Evolutionary conservation across 1,140 invertebrate genomes (phyloP).

Genomic region (Leptopilina clavipes): DNA sequence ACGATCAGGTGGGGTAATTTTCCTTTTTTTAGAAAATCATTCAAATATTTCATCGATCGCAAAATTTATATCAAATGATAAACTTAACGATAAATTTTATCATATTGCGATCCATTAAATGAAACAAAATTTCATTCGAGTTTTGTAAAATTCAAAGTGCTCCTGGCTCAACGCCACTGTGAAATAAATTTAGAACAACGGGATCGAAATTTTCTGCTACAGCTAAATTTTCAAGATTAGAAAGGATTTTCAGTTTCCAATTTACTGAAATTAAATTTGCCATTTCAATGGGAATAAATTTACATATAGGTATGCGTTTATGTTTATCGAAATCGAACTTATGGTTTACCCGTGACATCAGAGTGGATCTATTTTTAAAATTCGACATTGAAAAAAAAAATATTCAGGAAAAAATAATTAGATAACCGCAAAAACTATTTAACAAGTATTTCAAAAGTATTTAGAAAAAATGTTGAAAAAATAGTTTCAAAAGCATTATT

Average conservation of each 20-base stretch:
- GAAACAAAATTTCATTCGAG: constrained; percentile 31
- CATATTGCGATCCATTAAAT: constrained; percentile 53
- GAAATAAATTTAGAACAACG: constrained; percentile 21
- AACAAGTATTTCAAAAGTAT: not conserved
- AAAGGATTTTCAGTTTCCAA: not conserved
- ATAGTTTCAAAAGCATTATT: no score
- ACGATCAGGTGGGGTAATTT: no score
- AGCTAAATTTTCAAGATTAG: constrained; percentile 12
- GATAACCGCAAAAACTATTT: no score
- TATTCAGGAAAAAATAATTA: no score
- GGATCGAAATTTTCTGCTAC: not conserved
- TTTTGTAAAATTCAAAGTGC: constrained; percentile 2
- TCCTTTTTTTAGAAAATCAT: not conserved
- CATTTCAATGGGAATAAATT: constrained; percentile 3
- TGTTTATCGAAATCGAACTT: constrained; percentile 1
- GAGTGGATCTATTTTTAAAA: not conserved
- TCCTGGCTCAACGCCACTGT: constrained; percentile 9
- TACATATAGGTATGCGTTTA: not conserved
- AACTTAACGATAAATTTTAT: constrained; percentile 53
- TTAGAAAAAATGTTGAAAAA: not conserved
- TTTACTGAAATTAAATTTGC: not conserved
- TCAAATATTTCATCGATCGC: not conserved
- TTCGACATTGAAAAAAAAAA: not conserved
- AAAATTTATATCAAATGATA: constrained; percentile 26
- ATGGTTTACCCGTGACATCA: not conserved